Evolutionary conservation across 2,888 invertebrate species (phyloP).

Genomic region (Macaria notata): DNA sequence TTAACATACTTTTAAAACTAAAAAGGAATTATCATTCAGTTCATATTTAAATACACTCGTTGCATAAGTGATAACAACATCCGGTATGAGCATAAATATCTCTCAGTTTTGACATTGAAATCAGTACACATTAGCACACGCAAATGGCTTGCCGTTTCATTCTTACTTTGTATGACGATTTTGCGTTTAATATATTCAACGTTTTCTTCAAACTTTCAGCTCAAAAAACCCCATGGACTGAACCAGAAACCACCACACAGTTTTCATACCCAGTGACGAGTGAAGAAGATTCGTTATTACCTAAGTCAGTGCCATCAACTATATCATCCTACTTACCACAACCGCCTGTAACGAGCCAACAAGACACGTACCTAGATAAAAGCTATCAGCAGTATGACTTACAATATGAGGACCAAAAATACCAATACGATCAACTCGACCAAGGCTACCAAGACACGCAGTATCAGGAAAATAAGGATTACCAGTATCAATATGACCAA

Average conservation of each 20-base stretch:
- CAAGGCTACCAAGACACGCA: conserved; percentile 45
- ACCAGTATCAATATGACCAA: conserved; percentile 45
- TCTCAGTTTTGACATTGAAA: conserved; percentile 35
- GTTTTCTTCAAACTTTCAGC: conserved; percentile 67
- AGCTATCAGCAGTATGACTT: conserved; percentile 56
- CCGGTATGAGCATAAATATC: conserved; percentile 44
- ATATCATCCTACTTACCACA: conserved; percentile 61
- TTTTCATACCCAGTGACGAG: conserved; percentile 65
- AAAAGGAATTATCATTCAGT: conserved; percentile 20
- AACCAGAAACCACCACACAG: conserved; percentile 60
- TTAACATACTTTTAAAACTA: conserved; percentile 18
- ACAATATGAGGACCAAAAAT: conserved; percentile 42
- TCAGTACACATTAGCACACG: conserved; percentile 43
- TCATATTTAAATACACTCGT: conserved; percentile 29
- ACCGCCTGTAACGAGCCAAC: conserved; percentile 57
- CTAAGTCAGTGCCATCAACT: conserved; percentile 61
- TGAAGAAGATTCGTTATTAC: conserved; percentile 59
- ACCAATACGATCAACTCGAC: conserved; percentile 42
- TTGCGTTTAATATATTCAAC: conserved; percentile 51
- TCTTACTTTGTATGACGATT: conserved; percentile 49
- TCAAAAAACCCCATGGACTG: conserved; percentile 73
- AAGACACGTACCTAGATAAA: conserved; percentile 54
- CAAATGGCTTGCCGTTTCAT: conserved; percentile 56
- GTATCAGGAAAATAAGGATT: conserved; percentile 44
- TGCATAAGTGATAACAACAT: conserved; percentile 60